These are phyloP conservation scores for Drosophila simulans DNA, from an alignment of 1,140 invertebrate genomes.

Conservation along the genomic window DNA sequence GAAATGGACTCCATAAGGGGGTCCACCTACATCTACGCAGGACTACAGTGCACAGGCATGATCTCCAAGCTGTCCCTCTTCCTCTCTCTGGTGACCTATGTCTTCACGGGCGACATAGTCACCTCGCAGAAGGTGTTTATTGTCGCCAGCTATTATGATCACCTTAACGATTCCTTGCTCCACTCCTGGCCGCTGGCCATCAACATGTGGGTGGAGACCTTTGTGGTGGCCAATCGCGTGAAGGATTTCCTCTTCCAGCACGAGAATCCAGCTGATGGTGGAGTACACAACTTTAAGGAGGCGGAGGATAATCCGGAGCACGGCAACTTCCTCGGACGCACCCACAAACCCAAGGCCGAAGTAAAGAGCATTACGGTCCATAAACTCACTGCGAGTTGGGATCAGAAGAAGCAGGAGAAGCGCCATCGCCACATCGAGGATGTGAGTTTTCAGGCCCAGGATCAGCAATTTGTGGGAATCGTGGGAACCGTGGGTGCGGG, in stretches of 20 bases:
- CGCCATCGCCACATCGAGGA: conserved; percentile 85
- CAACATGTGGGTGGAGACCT: conserved; percentile 86
- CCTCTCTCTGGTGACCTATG: conserved; percentile 87
- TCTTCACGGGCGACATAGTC: conserved; percentile 86
- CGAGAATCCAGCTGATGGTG: conserved; percentile 73
- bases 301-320: conserved; percentile 59
- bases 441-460: conserved; percentile 84
- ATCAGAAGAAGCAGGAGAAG: conserved; percentile 60
- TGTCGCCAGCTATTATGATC: conserved; percentile 85
- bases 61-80: conserved; percentile 88
- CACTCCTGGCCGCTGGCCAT: conserved; percentile 90
- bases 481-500: conserved; percentile 93
- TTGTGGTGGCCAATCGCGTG: conserved; percentile 89
- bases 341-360: conserved; percentile 86
- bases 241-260: conserved; percentile 86
- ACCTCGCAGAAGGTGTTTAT: conserved; percentile 87
- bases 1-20: conserved; percentile 85
- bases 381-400: conserved; percentile 85
- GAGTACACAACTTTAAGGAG: conserved; percentile 62
- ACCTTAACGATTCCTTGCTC: conserved; percentile 86
- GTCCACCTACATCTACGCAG: conserved; percentile 85
- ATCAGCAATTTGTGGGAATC: conserved; percentile 87
- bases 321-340: conserved; percentile 66
- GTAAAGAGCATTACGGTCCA: conserved; percentile 76
- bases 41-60: conserved; percentile 85